Percentiles rank a stretch among this genome's conserved stretches.
Evolutionary conservation across 2,113 vertebrate species (phyloP).

Genomic region (Notechis scutatus): DNA sequence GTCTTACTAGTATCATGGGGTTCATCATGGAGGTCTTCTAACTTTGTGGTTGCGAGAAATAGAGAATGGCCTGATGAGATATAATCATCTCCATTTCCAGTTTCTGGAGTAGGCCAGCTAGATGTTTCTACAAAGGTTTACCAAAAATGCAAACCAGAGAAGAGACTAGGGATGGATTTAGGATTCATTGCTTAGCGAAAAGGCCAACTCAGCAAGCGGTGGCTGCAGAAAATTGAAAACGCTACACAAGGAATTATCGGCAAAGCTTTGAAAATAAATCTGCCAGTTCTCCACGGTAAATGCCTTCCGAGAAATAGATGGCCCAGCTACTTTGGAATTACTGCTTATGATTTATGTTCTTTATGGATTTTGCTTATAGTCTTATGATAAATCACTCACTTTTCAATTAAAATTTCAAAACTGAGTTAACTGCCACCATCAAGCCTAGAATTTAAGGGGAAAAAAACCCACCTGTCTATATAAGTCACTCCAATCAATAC

Average conservation of each 20-base stretch:
- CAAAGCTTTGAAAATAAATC: not conserved
- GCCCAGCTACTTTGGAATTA: not conserved
- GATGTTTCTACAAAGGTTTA: not conserved
- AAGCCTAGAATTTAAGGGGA: not conserved
- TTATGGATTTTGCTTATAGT: not conserved
- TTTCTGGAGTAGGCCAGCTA: not conserved
- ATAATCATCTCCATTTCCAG: not conserved
- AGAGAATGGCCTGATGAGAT: not conserved
- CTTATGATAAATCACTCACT: not conserved
- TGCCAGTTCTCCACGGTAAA: not conserved
- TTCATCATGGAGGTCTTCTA: not conserved
- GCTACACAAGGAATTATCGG: not conserved
- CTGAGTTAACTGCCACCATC: not conserved
- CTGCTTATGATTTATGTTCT: not conserved
- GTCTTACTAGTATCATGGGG: no score
- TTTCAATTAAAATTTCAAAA: not conserved
- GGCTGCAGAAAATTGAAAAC: not conserved
- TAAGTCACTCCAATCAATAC: not conserved
- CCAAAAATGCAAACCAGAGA: not conserved
- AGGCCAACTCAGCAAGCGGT: not conserved
- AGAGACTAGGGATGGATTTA: not conserved
- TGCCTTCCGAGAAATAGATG: not conserved
- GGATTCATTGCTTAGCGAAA: not conserved
- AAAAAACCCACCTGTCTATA: not conserved
- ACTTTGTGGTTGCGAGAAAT: not conserved